phyloP scores from a whole-genome alignment of 92 coral and sea anemone species.

The Muricea muricata region DNA sequence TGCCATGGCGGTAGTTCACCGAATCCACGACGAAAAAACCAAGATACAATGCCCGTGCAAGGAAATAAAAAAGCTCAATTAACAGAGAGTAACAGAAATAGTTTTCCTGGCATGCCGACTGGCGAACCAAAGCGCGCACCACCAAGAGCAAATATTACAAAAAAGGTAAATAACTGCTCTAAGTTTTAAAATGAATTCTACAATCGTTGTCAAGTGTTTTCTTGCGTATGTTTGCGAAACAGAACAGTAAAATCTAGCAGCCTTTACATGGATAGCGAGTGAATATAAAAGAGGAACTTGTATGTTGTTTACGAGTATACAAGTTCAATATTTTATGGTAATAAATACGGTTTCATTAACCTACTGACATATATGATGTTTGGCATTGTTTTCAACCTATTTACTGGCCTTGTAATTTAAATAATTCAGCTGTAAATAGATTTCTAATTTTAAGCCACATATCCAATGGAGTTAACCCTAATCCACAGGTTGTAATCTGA shows the following conservation, averaged over 20 bases:
- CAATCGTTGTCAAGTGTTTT: neutral
- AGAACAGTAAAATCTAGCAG: no score
- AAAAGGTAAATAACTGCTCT: slow-evolving; percentile 12
- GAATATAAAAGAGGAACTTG: neutral
- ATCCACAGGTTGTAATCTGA: neutral
- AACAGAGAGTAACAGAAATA: slow-evolving; percentile 15
- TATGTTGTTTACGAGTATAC: neutral
- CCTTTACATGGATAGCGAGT: neutral
- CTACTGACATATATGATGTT: neutral
- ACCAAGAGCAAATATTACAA: slow-evolving; percentile 16
- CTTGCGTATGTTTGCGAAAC: neutral
- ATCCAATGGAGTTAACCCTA: neutral
- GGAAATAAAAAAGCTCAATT: slow-evolving; percentile 22
- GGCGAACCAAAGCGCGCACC: slow-evolving; percentile 42
- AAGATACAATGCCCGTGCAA: neutral
- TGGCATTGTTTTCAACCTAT: neutral
- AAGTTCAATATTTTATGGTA: neutral
- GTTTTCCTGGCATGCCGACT: neutral
- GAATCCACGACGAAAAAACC: slow-evolving; percentile 53
- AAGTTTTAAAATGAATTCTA: neutral
- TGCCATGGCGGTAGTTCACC: slow-evolving; percentile 76
- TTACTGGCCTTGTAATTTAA: neutral
- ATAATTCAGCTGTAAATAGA: slow-evolving; percentile 10
- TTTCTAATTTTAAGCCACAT: neutral
- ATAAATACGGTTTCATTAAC: neutral